Conservation (phyloP, 2,888 invertebrate genomes). For the Busseola fusca region DNA sequence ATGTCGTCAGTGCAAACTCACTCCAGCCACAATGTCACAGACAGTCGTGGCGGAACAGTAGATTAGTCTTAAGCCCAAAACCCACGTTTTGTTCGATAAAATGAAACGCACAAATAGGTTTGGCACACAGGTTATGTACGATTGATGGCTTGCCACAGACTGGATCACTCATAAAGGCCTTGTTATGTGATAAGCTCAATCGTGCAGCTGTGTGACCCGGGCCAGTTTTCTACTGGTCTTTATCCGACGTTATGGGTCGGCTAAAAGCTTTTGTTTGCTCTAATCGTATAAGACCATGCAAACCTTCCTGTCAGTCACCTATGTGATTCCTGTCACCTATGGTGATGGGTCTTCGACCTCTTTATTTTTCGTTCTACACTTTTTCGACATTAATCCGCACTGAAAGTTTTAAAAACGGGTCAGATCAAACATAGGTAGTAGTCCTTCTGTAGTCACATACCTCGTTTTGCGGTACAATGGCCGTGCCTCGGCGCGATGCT, state of each 20-base stretch:
- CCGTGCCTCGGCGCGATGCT: constrained; percentile 52
- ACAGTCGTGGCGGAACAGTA: not conserved
- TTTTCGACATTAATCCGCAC: not conserved
- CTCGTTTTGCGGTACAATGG: constrained; percentile 26
- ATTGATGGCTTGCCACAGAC: not conserved
- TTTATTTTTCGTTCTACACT: not conserved
- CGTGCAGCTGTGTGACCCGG: not conserved
- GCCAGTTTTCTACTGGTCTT: not conserved
- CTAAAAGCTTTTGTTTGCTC: not conserved
- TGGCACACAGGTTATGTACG: not conserved
- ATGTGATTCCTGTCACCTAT: not conserved
- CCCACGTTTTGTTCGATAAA: not conserved
- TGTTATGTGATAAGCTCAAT: not conserved
- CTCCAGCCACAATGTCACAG: not conserved
- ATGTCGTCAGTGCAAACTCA: not conserved
- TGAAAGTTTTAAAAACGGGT: not conserved
- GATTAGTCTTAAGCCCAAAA: not conserved
- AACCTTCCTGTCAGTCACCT: not conserved
- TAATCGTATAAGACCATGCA: not conserved
- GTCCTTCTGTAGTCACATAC: constrained; percentile 39
- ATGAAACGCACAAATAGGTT: not conserved
- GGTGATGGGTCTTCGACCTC: not conserved
- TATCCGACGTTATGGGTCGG: not conserved
- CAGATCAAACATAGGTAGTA: constrained; percentile 8
- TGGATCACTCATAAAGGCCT: not conserved